Conservation (phyloP, 2,113 vertebrate species). For the Cyprinodon variegatus region DNA sequence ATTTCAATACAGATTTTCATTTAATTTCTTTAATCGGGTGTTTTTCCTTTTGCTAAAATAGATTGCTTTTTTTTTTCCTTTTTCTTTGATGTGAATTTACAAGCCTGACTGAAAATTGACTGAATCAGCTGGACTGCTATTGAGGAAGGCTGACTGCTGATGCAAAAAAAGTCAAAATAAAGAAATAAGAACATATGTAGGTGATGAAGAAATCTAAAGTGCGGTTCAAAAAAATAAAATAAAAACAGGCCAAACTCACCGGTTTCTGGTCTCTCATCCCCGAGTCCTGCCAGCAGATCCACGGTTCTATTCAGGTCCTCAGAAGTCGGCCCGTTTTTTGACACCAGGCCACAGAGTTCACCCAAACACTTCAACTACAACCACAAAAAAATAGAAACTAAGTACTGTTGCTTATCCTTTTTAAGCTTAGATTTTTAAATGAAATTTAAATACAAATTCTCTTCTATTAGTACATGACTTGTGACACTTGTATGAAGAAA, state of each 20-base stretch:
- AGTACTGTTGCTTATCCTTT: no score
- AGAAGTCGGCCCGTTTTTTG: constrained; percentile 89
- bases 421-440: no score
- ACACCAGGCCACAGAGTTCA: constrained; percentile 92
- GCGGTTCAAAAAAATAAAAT: no score
- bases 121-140: not conserved
- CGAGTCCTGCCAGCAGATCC: constrained; percentile 93
- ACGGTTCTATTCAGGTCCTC: constrained; percentile 96
- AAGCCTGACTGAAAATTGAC: no score
- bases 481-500: not conserved
- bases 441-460: no score
- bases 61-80: no score
- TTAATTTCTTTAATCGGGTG: not conserved
- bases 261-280: constrained; percentile 93
- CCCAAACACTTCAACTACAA: constrained; percentile 92
- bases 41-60: not conserved
- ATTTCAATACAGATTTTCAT: not conserved
- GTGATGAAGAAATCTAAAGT: not conserved
- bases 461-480: no score
- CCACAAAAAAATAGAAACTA: constrained; percentile 60
- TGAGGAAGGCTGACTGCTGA: not conserved
- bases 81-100: not conserved
- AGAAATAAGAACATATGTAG: not conserved
- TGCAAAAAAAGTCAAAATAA: not conserved
- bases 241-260: constrained; percentile 70